Evolutionary conservation across 2,113 vertebrate genomes (phyloP), one percentile per base, ranked within the genome.

Genomic region (Eclectus roratus): DNA sequence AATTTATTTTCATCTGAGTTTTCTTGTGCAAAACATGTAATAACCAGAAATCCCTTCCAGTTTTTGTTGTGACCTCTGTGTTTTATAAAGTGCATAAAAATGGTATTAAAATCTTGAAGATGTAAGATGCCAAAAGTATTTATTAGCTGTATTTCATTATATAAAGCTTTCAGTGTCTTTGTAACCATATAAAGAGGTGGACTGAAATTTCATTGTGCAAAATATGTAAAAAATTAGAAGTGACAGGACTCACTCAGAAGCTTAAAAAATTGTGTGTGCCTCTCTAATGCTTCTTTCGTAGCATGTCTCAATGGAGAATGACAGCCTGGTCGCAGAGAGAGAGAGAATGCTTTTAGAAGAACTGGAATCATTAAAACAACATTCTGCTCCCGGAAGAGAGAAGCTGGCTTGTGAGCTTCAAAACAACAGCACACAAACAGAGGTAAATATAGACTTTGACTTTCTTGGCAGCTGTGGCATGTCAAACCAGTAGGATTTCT

Each of bases 311-410:
- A 85, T 98, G 97, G 97, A 97, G 96, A 98, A 95, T 96, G 98
- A 98, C 89, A 98, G 77, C 96, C 85, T 98, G 96, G 86, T 97
- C 93, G 97, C 97, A 91, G 98, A 98, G 83, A 97, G 98, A 97
- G 98, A 98, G 74, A 98, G 96, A 96, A 96, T 98, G 83, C 97
- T 98, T 91, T 96, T 98, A 95, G 97, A 98, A 94, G 98, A 98
- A 74, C 85, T 98, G 96, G 97, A 98, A 83, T 96, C 96, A 7
- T 85, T 98, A 82, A 98, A 98, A 84, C 96, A 96, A 88, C 95
- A 89, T 72, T 95, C 97, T 20, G 13, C 88, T 94, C 84, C 96
- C n/a, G 81, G 96, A 96, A 97, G 95, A 94, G 97, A 97, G 90
- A 97, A 92, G 82, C 88, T 92, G 70, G 72, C 74, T 87, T 93